Conservation (phyloP, 2,888 invertebrate species). For the Stegophylla sp. region DNA sequence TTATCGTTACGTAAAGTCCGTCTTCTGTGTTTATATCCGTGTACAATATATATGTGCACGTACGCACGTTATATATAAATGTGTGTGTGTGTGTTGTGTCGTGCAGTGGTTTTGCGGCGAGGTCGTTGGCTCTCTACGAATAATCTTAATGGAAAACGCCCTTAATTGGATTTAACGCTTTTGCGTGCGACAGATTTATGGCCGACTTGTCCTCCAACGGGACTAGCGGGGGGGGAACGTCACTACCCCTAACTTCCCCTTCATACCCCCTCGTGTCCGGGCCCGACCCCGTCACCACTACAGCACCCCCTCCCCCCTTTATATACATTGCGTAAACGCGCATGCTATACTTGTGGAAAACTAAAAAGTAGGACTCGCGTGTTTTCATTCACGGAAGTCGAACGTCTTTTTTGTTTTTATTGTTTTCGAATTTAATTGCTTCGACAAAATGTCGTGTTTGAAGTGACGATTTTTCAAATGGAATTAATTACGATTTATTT, state of each 20-base stretch:
- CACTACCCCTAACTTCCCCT: background rate
- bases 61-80: background rate
- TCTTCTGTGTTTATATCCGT: background rate
- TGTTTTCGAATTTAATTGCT: too few relatives aligned
- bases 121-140: slow-evolving; percentile 47
- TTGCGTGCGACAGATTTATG: slow-evolving; percentile 54
- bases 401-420: too few relatives aligned
- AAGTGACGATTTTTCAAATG: too few relatives aligned
- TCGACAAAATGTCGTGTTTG: too few relatives aligned
- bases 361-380: too few relatives aligned
- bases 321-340: too few relatives aligned
- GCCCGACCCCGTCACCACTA: background rate
- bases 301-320: background rate
- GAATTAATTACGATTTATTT: too few relatives aligned
- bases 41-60: background rate
- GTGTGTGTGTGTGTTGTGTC: slow-evolving; percentile 1
- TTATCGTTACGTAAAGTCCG: slow-evolving; percentile 43
- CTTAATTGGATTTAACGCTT: slow-evolving; percentile 58
- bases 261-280: too few relatives aligned
- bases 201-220: slow-evolving; percentile 15
- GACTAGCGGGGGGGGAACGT: background rate
- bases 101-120: slow-evolving; percentile 37
- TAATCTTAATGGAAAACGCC: slow-evolving; percentile 59
- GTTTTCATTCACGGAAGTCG: too few relatives aligned
- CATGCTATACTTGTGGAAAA: too few relatives aligned